A percentile compares a stretch with the other conserved stretches of the same genome.
Conservation (phyloP, 2,888 invertebrate genomes). For the Apamea monoglypha region DNA sequence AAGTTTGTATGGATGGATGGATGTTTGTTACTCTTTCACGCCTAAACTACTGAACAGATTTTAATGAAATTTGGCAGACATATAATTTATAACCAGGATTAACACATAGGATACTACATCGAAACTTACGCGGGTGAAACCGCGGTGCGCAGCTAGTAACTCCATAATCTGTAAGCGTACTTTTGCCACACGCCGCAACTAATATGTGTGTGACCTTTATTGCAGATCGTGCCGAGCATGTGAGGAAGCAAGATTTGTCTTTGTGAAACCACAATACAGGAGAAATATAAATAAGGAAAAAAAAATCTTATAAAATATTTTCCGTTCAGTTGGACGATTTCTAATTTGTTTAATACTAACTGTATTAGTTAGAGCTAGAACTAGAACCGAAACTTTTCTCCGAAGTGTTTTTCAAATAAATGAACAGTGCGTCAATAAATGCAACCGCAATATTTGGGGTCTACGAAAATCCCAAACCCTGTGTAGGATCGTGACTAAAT, state of each 20-base stretch:
- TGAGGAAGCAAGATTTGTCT: neutral
- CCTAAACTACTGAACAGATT: too few species aligned
- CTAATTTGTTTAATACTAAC: constrained; percentile 15
- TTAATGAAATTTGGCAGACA: too few species aligned
- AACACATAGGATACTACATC: too few species aligned
- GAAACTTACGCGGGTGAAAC: too few species aligned
- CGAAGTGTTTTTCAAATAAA: neutral
- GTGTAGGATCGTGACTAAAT: constrained; percentile 11
- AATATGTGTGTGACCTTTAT: constrained; percentile 12
- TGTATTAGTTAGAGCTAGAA: constrained; percentile 1
- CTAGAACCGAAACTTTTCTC: neutral
- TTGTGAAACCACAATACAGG: neutral
- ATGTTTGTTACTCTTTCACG: too few species aligned
- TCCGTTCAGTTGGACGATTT: neutral
- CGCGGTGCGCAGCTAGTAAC: too few species aligned
- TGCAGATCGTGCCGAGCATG: neutral
- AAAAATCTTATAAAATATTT: neutral
- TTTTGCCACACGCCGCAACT: neutral
- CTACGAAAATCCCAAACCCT: constrained; percentile 31
- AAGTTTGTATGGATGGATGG: too few species aligned
- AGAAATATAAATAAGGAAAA: constrained; percentile 33
- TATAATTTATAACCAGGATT: too few species aligned
- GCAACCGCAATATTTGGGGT: constrained; percentile 21
- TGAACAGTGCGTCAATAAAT: constrained; percentile 12
- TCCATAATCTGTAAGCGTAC: too few species aligned